A percentile compares a stretch with the other conserved stretches of the same genome.
phyloP scores from a whole-genome alignment of 1,140 invertebrate species.

The Chrysoperla carnea region DNA sequence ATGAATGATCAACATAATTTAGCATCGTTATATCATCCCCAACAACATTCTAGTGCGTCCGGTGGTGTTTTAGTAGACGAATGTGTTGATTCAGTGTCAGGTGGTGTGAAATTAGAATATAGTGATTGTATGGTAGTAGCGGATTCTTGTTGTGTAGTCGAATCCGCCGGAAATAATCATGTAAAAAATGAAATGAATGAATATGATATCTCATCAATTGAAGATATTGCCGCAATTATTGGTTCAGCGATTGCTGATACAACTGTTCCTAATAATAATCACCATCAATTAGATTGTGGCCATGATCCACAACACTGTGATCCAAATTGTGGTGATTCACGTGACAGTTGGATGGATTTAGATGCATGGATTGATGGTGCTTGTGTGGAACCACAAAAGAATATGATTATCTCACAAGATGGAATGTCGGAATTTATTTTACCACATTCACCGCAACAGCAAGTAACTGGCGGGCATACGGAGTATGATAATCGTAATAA shows the following conservation, averaged over 20 bases:
- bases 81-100: slow-evolving; percentile 24
- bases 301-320: slow-evolving; percentile 29
- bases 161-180: slow-evolving; percentile 23
- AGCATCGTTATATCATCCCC: too few relatives aligned
- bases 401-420: slow-evolving; percentile 39
- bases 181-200: slow-evolving; percentile 30
- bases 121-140: slow-evolving; percentile 21
- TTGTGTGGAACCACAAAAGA: slow-evolving; percentile 30
- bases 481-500: slow-evolving; percentile 23
- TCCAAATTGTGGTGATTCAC: slow-evolving; percentile 24
- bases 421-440: slow-evolving; percentile 45
- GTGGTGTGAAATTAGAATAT: slow-evolving; percentile 21
- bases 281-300: slow-evolving; percentile 28
- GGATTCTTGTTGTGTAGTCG: slow-evolving; percentile 15
- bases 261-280: slow-evolving; percentile 46
- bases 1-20: slow-evolving; percentile 12
- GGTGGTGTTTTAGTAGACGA: slow-evolving; percentile 16
- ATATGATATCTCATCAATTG: slow-evolving; percentile 56
- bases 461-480: slow-evolving; percentile 22
- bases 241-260: slow-evolving; percentile 79
- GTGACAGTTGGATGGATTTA: slow-evolving; percentile 64
- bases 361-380: slow-evolving; percentile 69
- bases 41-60: background rate
- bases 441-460: slow-evolving; percentile 36
- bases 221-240: slow-evolving; percentile 75